A percentile compares a stretch with the other conserved stretches of the same genome.
Evolutionary conservation across 2,797 vertebrate species (phyloP).

Genomic region (Halcyon badia): DNA sequence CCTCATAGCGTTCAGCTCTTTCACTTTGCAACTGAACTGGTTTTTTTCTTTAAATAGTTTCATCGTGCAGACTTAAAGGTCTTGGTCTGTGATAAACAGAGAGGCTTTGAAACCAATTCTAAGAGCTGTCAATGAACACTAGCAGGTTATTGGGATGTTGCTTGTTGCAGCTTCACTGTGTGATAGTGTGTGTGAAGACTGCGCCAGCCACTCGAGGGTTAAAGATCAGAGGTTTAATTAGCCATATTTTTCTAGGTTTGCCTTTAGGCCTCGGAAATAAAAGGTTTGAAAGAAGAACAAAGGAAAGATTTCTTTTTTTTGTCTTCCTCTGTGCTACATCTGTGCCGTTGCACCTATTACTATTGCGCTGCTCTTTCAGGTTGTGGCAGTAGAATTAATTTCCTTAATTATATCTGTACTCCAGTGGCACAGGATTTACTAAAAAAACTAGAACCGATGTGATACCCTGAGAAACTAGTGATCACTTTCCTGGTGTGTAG

Average conservation of each 20-base stretch:
- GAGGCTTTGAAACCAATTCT: background rate
- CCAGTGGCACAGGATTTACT: background rate
- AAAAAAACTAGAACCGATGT: background rate
- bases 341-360: background rate
- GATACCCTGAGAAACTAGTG: background rate
- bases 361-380: accelerated
- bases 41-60: constrained; percentile 33
- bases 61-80: constrained; percentile 16
- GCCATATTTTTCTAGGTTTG: background rate
- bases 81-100: background rate
- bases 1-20: constrained; percentile 29
- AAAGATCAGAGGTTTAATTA: background rate
- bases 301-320: background rate
- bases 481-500: background rate
- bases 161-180: background rate
- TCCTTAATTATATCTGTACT: background rate
- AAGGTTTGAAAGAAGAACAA: background rate
- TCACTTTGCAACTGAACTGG: constrained; percentile 2
- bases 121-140: background rate
- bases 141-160: background rate
- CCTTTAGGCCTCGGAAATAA: background rate
- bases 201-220: background rate
- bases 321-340: background rate
- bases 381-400: background rate
- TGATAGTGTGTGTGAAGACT: background rate